phyloP scores from a whole-genome alignment of 2,888 invertebrate genomes.

The Macrosiphum euphorbiae region DNA sequence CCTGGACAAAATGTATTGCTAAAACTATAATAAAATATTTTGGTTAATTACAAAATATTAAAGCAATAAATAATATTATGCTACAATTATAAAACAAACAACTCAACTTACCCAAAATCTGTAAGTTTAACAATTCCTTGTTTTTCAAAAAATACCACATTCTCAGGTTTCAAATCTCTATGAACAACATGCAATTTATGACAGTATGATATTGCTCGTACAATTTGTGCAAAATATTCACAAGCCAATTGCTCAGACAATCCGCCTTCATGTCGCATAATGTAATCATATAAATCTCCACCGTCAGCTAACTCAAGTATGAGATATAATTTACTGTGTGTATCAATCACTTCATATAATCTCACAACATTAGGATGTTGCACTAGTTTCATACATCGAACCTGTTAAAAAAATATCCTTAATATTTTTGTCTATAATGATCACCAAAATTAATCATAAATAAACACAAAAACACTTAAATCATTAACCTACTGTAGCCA shows the following conservation, averaged over 20 bases:
- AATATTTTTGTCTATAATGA: not conserved
- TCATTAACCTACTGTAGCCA: not conserved
- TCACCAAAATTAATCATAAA: not conserved
- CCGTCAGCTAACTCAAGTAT: slow-evolving; percentile 98
- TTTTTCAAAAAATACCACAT: slow-evolving; percentile 99
- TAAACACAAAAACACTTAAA: not conserved
- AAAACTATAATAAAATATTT: slow-evolving; percentile 71
- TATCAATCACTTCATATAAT: slow-evolving; percentile 99
- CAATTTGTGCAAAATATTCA: slow-evolving; percentile 97
- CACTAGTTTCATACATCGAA: slow-evolving; percentile 98
- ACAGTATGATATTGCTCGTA: slow-evolving; percentile 97
- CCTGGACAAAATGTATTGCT: slow-evolving; percentile 98
- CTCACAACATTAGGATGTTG: slow-evolving; percentile 99
- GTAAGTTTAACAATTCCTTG: slow-evolving; percentile 97
- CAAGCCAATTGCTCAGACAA: slow-evolving; percentile 78
- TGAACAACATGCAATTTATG: slow-evolving; percentile 91
- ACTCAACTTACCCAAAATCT: slow-evolving; percentile 86
- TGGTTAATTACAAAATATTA: slow-evolving; percentile 27
- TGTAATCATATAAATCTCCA: slow-evolving; percentile 98
- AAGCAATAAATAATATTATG: not conserved
- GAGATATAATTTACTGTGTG: slow-evolving; percentile 95
- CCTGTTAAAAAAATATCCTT: slow-evolving; percentile 73
- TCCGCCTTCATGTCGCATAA: slow-evolving; percentile 89
- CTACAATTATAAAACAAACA: not conserved
- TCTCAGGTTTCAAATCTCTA: slow-evolving; percentile 98